These are phyloP conservation scores for Dendrolimus punctatus DNA, from an alignment of 1,140 invertebrate genomes.

Conservation along the genomic window DNA sequence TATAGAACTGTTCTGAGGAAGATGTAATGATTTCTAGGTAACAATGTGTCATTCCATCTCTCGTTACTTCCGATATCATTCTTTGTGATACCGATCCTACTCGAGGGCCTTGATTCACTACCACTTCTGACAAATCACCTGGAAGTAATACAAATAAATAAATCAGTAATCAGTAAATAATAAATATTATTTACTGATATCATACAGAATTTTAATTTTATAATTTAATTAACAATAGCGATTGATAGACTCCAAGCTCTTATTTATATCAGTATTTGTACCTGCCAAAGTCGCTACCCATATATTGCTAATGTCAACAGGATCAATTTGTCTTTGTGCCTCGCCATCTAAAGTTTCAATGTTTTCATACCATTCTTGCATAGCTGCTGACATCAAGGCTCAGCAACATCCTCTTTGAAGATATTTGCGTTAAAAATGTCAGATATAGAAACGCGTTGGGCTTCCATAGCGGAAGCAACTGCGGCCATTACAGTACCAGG, in stretches of 20 bases:
- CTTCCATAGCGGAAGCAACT: conserved; percentile 73
- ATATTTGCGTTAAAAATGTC: conserved; percentile 49
- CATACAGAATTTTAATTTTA: too few relatives aligned
- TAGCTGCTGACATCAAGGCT: conserved; percentile 38
- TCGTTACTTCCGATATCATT: conserved; percentile 72
- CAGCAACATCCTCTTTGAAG: conserved; percentile 47
- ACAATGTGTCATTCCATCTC: conserved; percentile 77
- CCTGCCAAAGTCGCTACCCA: conserved; percentile 76
- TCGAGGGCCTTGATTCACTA: conserved; percentile 74
- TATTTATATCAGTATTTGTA: not conserved
- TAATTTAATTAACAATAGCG: too few relatives aligned
- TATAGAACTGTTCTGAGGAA: conserved; percentile 53
- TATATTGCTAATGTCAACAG: conserved; percentile 60
- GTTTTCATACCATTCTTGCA: conserved; percentile 46
- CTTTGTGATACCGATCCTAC: conserved; percentile 34
- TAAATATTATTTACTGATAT: too few relatives aligned
- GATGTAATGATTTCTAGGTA: conserved; percentile 73
- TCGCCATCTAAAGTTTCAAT: conserved; percentile 25
- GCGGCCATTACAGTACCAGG: conserved; percentile 73
- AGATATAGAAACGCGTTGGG: conserved; percentile 63
- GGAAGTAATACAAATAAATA: conserved; percentile 18
- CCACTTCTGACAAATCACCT: conserved; percentile 78
- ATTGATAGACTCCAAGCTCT: too few relatives aligned
- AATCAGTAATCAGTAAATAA: too few relatives aligned
- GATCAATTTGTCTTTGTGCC: conserved; percentile 13